A percentile compares a stretch with the other conserved stretches of the same genome.
Conservation (phyloP, 2,888 invertebrate genomes). For the Callosobruchus maculatus region DNA sequence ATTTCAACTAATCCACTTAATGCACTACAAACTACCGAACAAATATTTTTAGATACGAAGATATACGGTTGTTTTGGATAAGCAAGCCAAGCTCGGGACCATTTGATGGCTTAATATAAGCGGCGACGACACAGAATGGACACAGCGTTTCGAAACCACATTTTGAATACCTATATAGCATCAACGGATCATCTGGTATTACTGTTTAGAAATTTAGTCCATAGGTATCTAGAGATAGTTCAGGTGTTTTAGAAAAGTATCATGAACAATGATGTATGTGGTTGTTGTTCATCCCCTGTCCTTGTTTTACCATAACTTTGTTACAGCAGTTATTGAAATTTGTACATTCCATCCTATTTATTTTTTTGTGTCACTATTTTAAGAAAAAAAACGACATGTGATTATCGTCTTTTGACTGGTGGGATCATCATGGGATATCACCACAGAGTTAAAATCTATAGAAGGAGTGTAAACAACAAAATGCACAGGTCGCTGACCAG, state of each 20-base stretch:
- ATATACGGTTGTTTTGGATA: background rate
- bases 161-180: background rate
- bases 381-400: no score
- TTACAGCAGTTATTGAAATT: no score
- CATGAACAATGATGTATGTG: no score
- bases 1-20: background rate
- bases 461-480: no score
- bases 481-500: no score
- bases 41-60: background rate
- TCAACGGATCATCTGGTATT: background rate
- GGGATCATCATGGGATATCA: no score
- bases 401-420: no score
- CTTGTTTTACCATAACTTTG: no score
- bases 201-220: background rate
- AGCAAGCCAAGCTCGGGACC: background rate
- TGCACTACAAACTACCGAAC: background rate
- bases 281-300: no score
- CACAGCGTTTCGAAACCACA: background rate
- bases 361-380: no score
- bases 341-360: no score
- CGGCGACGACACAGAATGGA: background rate
- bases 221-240: background rate
- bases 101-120: background rate
- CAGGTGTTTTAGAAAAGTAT: background rate
- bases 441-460: no score